Percentiles rank a stretch among this genome's conserved stretches.
phyloP scores from a whole-genome alignment of 2,888 invertebrate species.

The Gastracanthus pulcherrimus region DNA sequence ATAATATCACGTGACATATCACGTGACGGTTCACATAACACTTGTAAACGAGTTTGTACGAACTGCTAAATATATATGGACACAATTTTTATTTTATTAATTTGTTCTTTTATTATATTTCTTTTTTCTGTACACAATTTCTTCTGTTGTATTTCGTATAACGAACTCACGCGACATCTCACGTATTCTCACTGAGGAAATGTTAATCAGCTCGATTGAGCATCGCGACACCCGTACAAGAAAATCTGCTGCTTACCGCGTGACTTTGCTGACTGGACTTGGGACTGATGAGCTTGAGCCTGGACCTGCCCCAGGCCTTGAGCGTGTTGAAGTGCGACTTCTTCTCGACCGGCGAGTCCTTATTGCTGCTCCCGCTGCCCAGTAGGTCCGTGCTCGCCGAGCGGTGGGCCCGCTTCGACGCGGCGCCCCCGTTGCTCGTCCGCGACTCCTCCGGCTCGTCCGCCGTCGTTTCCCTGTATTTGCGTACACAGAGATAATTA shows the following conservation, averaged over 20 bases:
- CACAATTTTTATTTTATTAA: too few species aligned
- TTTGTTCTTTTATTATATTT: too few species aligned
- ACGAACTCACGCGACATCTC: too few species aligned
- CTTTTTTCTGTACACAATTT: too few species aligned
- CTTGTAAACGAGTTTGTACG: too few species aligned
- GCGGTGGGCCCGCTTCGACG: conserved; percentile 70
- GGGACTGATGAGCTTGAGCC: conserved; percentile 85
- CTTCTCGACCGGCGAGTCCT: conserved; percentile 83
- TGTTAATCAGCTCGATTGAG: too few species aligned
- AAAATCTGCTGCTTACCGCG: conserved; percentile 12
- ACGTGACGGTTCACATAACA: too few species aligned
- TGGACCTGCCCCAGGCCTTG: conserved; percentile 91
- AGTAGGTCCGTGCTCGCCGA: conserved; percentile 85
- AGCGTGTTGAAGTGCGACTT: conserved; percentile 88
- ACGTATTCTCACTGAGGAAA: too few species aligned
- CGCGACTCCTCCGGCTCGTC: conserved; percentile 69
- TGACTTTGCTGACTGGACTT: conserved; percentile 66
- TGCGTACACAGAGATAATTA: background rate
- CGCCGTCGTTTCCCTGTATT: conserved; percentile 68
- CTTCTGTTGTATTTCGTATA: too few species aligned
- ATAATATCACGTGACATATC: too few species aligned
- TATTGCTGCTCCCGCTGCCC: conserved; percentile 79
- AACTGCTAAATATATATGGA: too few species aligned
- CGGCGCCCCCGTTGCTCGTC: conserved; percentile 62
- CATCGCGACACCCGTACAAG: too few species aligned